Percentiles rank a stretch among this genome's conserved stretches.
These are phyloP conservation scores for Gymnothorax reevesii DNA, from an alignment of 2,797 vertebrate species.

Conservation along the genomic window DNA sequence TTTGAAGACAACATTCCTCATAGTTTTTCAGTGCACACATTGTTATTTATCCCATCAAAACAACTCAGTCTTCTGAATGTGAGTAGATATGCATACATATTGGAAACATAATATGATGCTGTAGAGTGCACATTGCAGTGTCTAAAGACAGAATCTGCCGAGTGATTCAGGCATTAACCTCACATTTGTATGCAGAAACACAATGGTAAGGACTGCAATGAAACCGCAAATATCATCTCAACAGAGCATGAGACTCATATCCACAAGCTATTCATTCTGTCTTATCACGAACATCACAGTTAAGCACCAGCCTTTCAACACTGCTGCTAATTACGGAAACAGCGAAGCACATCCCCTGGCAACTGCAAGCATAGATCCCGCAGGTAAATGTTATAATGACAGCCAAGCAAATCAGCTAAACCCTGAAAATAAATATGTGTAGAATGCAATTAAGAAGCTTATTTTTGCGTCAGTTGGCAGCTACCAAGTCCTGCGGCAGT, in stretches of 20 bases:
- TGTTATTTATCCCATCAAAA: neutral
- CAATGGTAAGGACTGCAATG: neutral
- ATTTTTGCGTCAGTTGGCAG: neutral
- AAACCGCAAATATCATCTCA: neutral
- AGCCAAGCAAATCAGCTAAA: neutral
- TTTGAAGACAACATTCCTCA: neutral
- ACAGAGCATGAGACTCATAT: neutral
- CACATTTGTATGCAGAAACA: neutral
- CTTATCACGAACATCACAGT: conserved; percentile 6
- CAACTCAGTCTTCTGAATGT: neutral
- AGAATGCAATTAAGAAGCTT: conserved; percentile 5
- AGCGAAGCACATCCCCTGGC: neutral
- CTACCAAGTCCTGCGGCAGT: neutral
- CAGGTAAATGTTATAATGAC: conserved; percentile 17
- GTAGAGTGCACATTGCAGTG: neutral
- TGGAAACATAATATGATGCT: neutral
- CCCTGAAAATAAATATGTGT: conserved; percentile 15
- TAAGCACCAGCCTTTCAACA: neutral
- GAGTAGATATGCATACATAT: neutral
- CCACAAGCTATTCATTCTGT: neutral
- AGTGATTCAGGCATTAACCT: neutral
- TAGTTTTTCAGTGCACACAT: neutral
- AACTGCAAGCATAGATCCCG: neutral
- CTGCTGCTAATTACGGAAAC: conserved; percentile 19
- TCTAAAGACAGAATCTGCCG: neutral